phyloP scores from a whole-genome alignment of 2,797 vertebrate species.

The Scomberomorus guttatus region DNA sequence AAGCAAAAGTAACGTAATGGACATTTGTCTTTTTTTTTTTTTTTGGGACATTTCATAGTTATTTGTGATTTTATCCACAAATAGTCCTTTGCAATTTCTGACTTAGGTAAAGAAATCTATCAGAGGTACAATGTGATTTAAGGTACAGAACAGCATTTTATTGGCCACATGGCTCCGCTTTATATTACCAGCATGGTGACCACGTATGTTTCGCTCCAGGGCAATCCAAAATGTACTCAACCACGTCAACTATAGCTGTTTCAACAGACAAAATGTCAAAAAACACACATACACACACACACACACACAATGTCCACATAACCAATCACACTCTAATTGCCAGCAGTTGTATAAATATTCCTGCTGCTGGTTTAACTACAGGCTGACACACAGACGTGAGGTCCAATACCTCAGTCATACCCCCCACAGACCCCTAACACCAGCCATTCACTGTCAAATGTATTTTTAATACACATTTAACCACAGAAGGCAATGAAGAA shows the following conservation, averaged over 20 bases:
- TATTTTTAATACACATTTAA: slow-evolving; percentile 40
- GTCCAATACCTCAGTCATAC: slow-evolving; percentile 21
- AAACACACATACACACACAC: slow-evolving; percentile 13
- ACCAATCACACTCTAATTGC: slow-evolving; percentile 67
- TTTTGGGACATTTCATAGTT: too few relatives aligned
- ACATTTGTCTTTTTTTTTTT: background rate
- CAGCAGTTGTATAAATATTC: slow-evolving; percentile 76
- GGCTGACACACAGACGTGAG: slow-evolving; percentile 50
- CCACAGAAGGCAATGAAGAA: slow-evolving; percentile 13
- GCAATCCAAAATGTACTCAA: slow-evolving; percentile 19
- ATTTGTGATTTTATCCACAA: background rate
- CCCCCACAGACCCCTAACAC: slow-evolving; percentile 6
- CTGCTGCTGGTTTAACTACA: slow-evolving; percentile 55
- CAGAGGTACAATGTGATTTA: background rate
- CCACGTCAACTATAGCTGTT: slow-evolving; percentile 15
- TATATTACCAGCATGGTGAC: slow-evolving; percentile 2
- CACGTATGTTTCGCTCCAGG: background rate
- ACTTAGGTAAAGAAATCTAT: background rate
- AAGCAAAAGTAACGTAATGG: background rate
- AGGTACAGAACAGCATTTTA: background rate
- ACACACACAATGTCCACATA: slow-evolving; percentile 48
- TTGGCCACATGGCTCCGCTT: slow-evolving; percentile 1
- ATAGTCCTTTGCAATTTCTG: background rate
- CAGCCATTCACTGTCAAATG: slow-evolving; percentile 35
- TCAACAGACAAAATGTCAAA: slow-evolving; percentile 24